Conservation (phyloP, 2,888 invertebrate species). For the Blastobasis lacticolella region DNA sequence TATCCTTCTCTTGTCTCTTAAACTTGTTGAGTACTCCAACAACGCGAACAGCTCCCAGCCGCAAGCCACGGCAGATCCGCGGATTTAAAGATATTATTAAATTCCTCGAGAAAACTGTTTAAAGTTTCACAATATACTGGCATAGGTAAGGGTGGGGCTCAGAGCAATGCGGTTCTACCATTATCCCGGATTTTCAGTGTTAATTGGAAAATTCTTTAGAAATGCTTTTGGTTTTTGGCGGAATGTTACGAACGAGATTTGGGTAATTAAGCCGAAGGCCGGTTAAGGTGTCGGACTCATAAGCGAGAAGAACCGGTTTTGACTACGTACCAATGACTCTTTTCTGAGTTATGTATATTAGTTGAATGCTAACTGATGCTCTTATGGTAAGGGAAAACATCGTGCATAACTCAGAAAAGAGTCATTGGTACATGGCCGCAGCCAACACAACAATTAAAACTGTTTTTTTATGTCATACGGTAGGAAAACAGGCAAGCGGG, state of each 20-base stretch:
- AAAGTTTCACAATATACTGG: slow-evolving; percentile 3
- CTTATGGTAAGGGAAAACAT: background rate
- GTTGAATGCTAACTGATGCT: background rate
- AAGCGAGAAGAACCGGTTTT: no score
- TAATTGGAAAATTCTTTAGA: no score
- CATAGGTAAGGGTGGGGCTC: background rate
- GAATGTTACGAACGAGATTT: background rate
- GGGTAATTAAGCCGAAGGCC: background rate
- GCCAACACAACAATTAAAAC: no score
- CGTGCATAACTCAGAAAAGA: no score
- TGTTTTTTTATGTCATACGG: no score
- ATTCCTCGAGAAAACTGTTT: slow-evolving; percentile 5
- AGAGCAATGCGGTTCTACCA: background rate
- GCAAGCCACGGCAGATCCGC: background rate
- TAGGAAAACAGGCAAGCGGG: no score
- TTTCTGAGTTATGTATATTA: background rate
- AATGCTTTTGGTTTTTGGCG: no score
- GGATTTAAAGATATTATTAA: slow-evolving; percentile 10
- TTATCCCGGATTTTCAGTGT: background rate
- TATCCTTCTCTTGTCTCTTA: no score
- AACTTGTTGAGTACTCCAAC: background rate
- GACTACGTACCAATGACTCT: no score
- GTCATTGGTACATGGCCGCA: no score
- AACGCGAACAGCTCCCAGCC: background rate
- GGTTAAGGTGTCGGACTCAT: no score